phyloP scores from a whole-genome alignment of 2,113 vertebrate species.

The Osmerus eperlanus region DNA sequence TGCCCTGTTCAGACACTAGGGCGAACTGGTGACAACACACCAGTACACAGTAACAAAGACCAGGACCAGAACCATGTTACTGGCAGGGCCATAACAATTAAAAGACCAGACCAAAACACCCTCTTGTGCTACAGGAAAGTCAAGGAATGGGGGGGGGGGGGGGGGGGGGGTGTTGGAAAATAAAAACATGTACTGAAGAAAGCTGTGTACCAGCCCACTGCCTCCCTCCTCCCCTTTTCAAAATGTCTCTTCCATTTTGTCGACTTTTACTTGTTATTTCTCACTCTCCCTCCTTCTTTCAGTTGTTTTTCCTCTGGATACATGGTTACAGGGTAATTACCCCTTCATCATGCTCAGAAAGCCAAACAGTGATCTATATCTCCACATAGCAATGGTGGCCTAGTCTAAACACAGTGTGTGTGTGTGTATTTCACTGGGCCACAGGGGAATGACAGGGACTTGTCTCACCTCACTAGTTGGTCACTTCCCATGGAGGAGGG shows the following conservation, averaged over 20 bases:
- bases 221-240: background rate
- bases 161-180: background rate
- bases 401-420: slow-evolving; percentile 60
- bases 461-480: background rate
- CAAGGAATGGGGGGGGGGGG: background rate
- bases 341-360: slow-evolving; percentile 51
- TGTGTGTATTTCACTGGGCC: slow-evolving; percentile 16
- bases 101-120: slow-evolving; percentile 14
- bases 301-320: slow-evolving; percentile 33
- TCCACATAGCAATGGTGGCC: slow-evolving; percentile 51
- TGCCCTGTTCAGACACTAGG: no score
- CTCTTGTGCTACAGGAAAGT: background rate
- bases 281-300: background rate
- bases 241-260: background rate
- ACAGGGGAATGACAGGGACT: background rate
- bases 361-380: slow-evolving; percentile 63
- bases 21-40: no score
- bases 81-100: slow-evolving; percentile 5
- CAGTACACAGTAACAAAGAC: no score
- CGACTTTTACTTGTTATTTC: background rate
- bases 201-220: background rate
- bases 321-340: slow-evolving; percentile 52
- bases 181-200: background rate
- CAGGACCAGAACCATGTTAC: no score
- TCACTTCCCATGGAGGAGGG: slow-evolving; percentile 18